These are phyloP conservation scores for Centropus unirufus DNA, from an alignment of 2,113 vertebrate genomes.

Conservation along the genomic window DNA sequence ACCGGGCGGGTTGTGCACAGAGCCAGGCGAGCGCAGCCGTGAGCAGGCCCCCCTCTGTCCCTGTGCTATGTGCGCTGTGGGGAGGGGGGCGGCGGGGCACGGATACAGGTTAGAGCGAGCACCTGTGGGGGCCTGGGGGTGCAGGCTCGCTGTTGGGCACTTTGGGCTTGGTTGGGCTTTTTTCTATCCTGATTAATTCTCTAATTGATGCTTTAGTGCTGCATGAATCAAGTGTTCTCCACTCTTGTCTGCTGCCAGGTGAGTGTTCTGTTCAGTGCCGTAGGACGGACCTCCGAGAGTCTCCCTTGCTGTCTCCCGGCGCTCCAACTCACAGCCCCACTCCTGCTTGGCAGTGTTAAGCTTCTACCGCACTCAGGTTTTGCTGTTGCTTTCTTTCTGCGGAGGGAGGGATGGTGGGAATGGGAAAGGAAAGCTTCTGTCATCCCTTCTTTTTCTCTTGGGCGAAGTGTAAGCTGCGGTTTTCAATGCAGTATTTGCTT, in stretches of 20 bases:
- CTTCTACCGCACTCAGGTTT: neutral
- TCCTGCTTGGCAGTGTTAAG: neutral
- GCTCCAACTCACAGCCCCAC: neutral
- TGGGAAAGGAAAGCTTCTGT: conserved; percentile 9
- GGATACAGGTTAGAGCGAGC: conserved; percentile 29
- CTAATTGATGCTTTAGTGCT: neutral
- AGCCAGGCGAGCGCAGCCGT: neutral
- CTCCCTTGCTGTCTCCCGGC: neutral
- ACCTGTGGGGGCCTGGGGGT: neutral
- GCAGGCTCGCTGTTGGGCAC: neutral
- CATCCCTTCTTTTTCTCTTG: neutral
- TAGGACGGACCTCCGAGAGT: neutral
- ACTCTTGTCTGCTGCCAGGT: neutral
- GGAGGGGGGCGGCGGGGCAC: neutral
- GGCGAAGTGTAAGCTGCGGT: neutral
- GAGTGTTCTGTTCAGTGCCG: neutral
- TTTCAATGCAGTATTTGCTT: neutral
- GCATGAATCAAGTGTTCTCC: neutral
- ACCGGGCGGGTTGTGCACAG: neutral
- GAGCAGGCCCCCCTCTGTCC: neutral
- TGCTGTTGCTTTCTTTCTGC: neutral
- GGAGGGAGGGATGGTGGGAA: neutral
- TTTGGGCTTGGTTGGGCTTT: neutral
- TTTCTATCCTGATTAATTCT: neutral
- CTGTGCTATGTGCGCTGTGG: conserved; percentile 25